Base-by-base conservation (phyloP, 1,140 invertebrate species). In the Sitophilus oryzae region DNA sequence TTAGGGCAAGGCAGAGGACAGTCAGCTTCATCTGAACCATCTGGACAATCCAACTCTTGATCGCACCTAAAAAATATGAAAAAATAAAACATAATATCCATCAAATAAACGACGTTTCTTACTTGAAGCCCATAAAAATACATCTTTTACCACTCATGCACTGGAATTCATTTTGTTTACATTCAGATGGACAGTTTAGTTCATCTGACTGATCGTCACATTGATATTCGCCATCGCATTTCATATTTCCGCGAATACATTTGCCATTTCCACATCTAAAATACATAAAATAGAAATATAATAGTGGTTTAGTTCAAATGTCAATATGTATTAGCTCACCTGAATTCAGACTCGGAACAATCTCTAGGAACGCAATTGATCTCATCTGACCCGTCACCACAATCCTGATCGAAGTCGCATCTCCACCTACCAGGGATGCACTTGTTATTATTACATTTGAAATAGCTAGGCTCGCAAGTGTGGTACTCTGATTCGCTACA, bases 361-460 rank as follows among this genome's bases (percentile, higher is more conserved):
- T 84, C 80, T 14, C 84, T 71, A 44, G 83, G 81, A 36, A 70
- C 68, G 62, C 86, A 89, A 46, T 77, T 74, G 1, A 72, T 63
- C 70, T 91, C 88, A 68, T 91, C 89, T 36, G 80, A 82, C 37
- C 78, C 77, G 71, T 91, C 87, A 0, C 73, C 71, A 66, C 88
- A 91, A 66, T 91, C 88, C 52, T 73, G 67, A 60, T 82, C 76
- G 58, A 72, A 76, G 68, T 77, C 82, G 69, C 86, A 89, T 52
- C 76, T 77, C 89, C 89, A 83, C 67, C 87, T 68, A 47, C 88
- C 68, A 0, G 72, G 73, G 1, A 78, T 79, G 68, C 77, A 86
- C 70, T 81, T 85, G 58, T 79, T 79, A 70, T 87, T 87, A 9
- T 77, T 72, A 70, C 88, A 92, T 66, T 85, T 84, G 74, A 92